Base-by-base conservation (phyloP, 2,113 vertebrate genomes). In the Pelvicachromis taeniatus region DNA sequence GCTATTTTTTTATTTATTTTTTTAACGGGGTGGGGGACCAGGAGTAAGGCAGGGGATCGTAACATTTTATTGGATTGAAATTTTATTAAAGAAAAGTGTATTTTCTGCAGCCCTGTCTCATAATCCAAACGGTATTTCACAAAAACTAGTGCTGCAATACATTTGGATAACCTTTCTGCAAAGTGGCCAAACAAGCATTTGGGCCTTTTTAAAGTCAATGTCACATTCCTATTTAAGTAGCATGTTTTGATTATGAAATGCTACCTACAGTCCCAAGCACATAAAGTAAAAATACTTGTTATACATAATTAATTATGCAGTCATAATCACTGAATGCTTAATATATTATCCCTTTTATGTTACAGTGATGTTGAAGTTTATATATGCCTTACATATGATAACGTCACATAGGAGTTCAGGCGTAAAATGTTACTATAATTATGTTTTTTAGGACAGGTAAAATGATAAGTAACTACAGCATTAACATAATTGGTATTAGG, bases 111-210 rank as follows among this genome's bases (percentile, higher is more conserved):
- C 23, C 23, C 9, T 10, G 68, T 50, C 2, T 7, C 9, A 8
- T 0, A 73, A 26, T 48, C 19, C 17, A 29, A 5, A 19, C 4
- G 0, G 9, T 0, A 26, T 73, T 73, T 48, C 6, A 19, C 19
- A 4, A 8, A 75, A 75, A 50, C 9, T 4, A 50, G 0, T 17
- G 14, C 42, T 75, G 23, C 6, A 75, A 17, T 29, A 31, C 4
- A 75, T 29, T 31, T 75, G 26, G 23, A 31, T 50, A 73, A 29
- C 42, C 45, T 29, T 50, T 31, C 4, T 50, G 16, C 26, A 31
- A 75, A 50, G 9, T 5, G 0, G 6, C 42, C 50, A 50, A 75
- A 31, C 23, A n/a, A 50, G 42, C 45, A 50, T 50, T 50, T 50
- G 19, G 68, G 16, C 10, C 17, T 7, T 31, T 16, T 50, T 73